Evolutionary conservation across 2,113 vertebrate genomes (phyloP).

Genomic region (Mesembrinibis cayennensis): DNA sequence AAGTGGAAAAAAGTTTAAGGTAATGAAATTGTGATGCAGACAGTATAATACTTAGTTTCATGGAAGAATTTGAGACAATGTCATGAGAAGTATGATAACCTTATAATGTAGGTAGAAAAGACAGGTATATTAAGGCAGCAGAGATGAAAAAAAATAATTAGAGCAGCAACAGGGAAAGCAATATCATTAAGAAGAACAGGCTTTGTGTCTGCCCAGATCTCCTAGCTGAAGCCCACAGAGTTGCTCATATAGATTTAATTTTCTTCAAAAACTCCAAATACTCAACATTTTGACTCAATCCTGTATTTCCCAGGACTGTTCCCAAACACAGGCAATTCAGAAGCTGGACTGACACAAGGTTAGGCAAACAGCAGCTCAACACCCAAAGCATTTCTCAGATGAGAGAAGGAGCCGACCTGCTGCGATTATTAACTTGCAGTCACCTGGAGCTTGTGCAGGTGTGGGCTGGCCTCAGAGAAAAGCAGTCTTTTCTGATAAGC

Average conservation of each 20-base stretch:
- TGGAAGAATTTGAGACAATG: not conserved
- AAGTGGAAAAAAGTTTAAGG: not conserved
- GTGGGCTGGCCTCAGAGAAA: constrained; percentile 13
- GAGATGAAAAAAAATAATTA: not conserved
- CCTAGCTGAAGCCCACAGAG: not conserved
- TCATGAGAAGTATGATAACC: constrained; percentile 6
- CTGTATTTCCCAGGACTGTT: not conserved
- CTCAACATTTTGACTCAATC: not conserved
- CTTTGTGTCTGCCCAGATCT: not conserved
- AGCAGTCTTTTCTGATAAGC: not conserved
- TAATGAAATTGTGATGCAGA: not conserved
- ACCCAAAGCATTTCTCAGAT: not conserved
- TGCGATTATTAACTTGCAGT: not conserved
- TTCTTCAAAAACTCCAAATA: not conserved
- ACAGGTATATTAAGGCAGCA: not conserved
- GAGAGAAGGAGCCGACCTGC: not conserved
- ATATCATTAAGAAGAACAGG: not conserved
- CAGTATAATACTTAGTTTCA: not conserved
- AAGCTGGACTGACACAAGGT: not conserved
- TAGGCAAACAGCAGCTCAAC: not conserved
- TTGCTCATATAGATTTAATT: not conserved
- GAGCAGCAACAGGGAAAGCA: not conserved
- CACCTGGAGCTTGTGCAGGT: not conserved
- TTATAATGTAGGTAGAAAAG: not conserved
- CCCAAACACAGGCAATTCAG: not conserved